Evolutionary conservation across 2,888 invertebrate genomes (phyloP).

Genomic region (Automeris io): DNA sequence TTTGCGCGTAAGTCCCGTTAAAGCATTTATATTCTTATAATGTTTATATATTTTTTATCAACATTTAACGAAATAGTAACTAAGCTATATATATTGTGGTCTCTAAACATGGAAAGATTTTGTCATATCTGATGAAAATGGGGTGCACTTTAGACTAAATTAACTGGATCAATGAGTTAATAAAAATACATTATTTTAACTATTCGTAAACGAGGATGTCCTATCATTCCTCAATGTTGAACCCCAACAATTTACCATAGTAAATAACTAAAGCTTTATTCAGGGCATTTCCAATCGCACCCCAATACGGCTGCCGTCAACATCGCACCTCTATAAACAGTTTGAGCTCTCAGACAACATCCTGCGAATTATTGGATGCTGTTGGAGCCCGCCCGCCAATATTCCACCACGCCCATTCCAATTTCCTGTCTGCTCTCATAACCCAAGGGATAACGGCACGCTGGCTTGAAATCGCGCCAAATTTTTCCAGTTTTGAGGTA

Average conservation of each 20-base stretch:
- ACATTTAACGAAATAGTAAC: too few relatives aligned
- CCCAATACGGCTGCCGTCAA: slow-evolving; percentile 5
- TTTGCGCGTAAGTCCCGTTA: too few relatives aligned
- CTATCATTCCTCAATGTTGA: not conserved
- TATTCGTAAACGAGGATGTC: not conserved
- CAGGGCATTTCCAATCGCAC: slow-evolving; percentile 5
- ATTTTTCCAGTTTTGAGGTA: not conserved
- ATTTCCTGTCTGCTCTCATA: slow-evolving; percentile 64
- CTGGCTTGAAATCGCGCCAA: slow-evolving; percentile 17
- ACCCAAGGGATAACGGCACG: slow-evolving; percentile 29
- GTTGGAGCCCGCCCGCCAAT: slow-evolving; percentile 46
- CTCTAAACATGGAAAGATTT: too few relatives aligned
- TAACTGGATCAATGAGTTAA: too few relatives aligned
- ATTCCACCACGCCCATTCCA: slow-evolving; percentile 66
- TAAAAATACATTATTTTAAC: not conserved
- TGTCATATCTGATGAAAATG: too few relatives aligned
- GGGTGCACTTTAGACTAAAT: too few relatives aligned
- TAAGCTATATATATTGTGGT: too few relatives aligned
- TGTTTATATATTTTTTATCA: too few relatives aligned
- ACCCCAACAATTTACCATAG: not conserved
- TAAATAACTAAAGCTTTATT: not conserved
- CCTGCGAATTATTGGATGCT: slow-evolving; percentile 54
- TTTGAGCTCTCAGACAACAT: slow-evolving; percentile 39
- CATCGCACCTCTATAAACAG: slow-evolving; percentile 6
- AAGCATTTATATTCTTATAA: too few relatives aligned